These are phyloP conservation scores for Balaenoptera acutorostrata DNA, from an alignment of 2,113 vertebrate genomes.

Conservation along the genomic window DNA sequence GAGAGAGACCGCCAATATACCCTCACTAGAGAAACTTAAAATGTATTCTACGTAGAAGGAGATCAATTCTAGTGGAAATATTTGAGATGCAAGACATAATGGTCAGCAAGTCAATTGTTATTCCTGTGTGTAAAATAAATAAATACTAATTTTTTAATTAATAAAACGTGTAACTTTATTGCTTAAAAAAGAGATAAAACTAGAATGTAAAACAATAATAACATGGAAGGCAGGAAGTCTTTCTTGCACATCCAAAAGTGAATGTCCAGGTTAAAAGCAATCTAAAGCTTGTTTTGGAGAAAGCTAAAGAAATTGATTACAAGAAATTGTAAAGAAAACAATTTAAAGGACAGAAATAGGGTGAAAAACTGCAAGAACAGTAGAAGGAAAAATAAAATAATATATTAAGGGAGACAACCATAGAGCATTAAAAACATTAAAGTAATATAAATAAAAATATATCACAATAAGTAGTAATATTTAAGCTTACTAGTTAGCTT, in stretches of 20 bases:
- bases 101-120: background rate
- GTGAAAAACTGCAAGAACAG: background rate
- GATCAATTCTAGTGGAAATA: background rate
- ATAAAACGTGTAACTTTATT: background rate
- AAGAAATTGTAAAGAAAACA: background rate
- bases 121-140: background rate
- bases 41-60: background rate
- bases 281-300: background rate
- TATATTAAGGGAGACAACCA: background rate
- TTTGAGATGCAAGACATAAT: background rate
- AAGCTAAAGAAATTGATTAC: background rate
- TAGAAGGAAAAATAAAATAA: background rate
- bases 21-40: background rate
- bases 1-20: background rate
- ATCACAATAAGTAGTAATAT: background rate
- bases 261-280: background rate
- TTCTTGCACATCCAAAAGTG: background rate
- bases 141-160: background rate
- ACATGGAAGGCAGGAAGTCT: background rate
- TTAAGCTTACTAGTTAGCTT: background rate
- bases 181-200: background rate
- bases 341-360: background rate
- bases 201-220: background rate
- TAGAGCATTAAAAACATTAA: background rate
- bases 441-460: background rate